A percentile compares a stretch with the other conserved stretches of the same genome.
These are phyloP conservation scores for Mustelus asterias DNA, from an alignment of 2,113 vertebrate genomes.

Conservation along the genomic window DNA sequence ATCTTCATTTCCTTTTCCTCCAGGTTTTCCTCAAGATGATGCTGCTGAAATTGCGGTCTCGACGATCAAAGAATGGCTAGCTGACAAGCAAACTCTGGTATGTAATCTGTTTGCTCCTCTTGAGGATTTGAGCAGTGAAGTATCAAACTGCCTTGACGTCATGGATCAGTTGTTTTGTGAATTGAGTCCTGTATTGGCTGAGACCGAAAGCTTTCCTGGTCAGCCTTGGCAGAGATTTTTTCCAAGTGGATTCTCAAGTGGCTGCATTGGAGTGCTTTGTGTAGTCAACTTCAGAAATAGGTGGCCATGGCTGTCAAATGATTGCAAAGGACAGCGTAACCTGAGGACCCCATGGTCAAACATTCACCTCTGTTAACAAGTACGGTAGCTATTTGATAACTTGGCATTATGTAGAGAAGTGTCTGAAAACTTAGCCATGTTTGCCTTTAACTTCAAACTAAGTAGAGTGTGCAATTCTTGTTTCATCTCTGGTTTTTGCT, in stretches of 20 bases:
- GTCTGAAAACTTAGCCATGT: neutral
- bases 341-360: neutral
- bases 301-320: neutral
- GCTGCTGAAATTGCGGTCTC: conserved; percentile 82
- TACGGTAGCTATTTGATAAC: neutral
- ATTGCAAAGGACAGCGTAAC: neutral
- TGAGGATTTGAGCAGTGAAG: conserved; percentile 9
- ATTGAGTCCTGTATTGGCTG: neutral
- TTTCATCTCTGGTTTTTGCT: neutral
- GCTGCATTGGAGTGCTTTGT: neutral
- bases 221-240: too few relatives aligned
- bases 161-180: conserved; percentile 6
- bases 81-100: conserved; percentile 81
- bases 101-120: conserved; percentile 40
- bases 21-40: conserved; percentile 94
- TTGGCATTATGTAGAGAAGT: neutral
- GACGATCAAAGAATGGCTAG: conserved; percentile 81
- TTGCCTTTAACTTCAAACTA: neutral
- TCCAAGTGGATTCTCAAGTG: neutral
- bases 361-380: neutral
- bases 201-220: neutral
- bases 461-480: neutral
- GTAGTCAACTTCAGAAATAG: neutral
- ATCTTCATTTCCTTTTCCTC: conserved; percentile 41
- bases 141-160: neutral